Conservation (phyloP, 1,140 invertebrate species). For the Macrocentrus cingulum region DNA sequence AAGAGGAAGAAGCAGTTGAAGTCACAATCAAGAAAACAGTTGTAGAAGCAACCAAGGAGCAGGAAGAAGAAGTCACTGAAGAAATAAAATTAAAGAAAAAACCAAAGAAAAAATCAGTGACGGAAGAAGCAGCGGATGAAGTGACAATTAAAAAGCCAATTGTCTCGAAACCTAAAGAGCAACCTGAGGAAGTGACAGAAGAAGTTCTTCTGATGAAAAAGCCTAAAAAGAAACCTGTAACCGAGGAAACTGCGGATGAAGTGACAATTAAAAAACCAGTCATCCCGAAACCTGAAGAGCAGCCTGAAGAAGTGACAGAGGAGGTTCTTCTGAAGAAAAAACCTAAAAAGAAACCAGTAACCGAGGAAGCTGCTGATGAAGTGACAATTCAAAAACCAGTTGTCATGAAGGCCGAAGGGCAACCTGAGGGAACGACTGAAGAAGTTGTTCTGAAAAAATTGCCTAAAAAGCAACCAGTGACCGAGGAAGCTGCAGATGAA, state of each 20-base stretch:
- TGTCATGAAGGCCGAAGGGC: conserved; percentile 24
- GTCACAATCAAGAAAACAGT: conserved; percentile 36
- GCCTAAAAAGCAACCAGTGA: conserved; percentile 40
- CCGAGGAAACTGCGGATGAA: conserved; percentile 28
- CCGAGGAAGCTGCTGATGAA: conserved; percentile 44
- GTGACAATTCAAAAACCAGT: conserved; percentile 31
- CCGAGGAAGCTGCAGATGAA: conserved; percentile 53
- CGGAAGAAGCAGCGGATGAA: conserved; percentile 55
- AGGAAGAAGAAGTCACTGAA: conserved; percentile 41
- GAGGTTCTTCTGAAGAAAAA: conserved; percentile 51
- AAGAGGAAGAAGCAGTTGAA: conserved; percentile 22
- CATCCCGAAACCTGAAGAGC: conserved; percentile 22
- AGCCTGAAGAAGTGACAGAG: conserved; percentile 26
- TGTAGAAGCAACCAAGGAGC: conserved; percentile 21
- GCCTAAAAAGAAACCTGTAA: conserved; percentile 38
- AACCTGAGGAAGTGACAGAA: conserved; percentile 49
- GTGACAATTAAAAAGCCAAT: conserved; percentile 54
- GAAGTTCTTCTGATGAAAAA: conserved; percentile 48
- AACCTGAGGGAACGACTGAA: conserved; percentile 51
- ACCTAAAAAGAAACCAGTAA: conserved; percentile 40
- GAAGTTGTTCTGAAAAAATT: conserved; percentile 53
- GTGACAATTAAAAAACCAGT: conserved; percentile 36
- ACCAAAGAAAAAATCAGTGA: conserved; percentile 38
- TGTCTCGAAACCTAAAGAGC: conserved; percentile 39
- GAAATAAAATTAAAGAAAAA: conserved; percentile 48